Percentiles rank a stretch among this genome's conserved stretches.
These are phyloP conservation scores for Lapara coniferarum DNA, from an alignment of 2,888 invertebrate genomes.

Conservation along the genomic window DNA sequence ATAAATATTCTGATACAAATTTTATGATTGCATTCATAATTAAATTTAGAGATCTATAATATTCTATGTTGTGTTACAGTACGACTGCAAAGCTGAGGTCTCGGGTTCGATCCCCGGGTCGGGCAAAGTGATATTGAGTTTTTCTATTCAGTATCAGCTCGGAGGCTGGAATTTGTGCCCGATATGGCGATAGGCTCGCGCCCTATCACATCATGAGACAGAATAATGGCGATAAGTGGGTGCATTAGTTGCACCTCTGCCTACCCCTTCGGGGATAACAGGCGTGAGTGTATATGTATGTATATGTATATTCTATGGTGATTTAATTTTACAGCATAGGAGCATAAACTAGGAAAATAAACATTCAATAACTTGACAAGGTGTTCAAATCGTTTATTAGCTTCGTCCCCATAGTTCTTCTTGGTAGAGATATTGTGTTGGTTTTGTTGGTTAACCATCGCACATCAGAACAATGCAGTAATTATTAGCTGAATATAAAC, in stretches of 20 bases:
- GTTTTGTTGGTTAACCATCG: not conserved
- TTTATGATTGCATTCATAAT: not conserved
- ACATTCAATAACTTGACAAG: not conserved
- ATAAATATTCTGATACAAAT: not conserved
- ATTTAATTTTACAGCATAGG: not conserved
- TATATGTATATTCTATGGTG: not conserved
- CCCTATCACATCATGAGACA: too few species aligned
- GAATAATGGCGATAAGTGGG: too few species aligned
- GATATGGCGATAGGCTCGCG: too few species aligned
- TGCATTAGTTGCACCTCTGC: too few species aligned
- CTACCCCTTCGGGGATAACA: too few species aligned
- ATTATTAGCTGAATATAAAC: constrained; percentile 35
- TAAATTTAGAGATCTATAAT: not conserved
- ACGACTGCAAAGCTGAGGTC: too few species aligned
- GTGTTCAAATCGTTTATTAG: not conserved
- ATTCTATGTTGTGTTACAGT: not conserved
- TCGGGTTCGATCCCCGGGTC: too few species aligned
- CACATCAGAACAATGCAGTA: constrained; percentile 28
- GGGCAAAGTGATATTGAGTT: too few species aligned
- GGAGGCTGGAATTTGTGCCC: too few species aligned
- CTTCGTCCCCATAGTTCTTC: not conserved
- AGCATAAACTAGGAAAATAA: not conserved
- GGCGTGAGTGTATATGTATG: too few species aligned
- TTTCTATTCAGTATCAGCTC: too few species aligned
- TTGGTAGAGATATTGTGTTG: not conserved